Evolutionary conservation across 1,140 invertebrate species (phyloP).

Genomic region (Nasonia longicornis): DNA sequence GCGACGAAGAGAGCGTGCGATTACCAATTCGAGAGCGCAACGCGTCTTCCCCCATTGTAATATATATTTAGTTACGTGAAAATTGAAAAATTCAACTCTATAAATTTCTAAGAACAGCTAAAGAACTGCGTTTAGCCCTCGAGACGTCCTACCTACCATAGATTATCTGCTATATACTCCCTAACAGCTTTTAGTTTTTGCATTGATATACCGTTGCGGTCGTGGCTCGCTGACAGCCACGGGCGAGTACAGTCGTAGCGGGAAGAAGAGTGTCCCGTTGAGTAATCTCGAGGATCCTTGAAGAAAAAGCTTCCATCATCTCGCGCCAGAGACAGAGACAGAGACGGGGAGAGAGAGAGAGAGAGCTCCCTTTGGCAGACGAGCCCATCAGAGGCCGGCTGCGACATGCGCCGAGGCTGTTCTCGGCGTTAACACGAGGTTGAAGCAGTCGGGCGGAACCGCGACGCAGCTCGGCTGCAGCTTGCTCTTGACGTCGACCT

Average conservation of each 20-base stretch:
- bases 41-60: background rate
- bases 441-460: constrained; percentile 78
- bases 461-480: constrained; percentile 75
- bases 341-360: background rate
- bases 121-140: background rate
- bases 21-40: no score
- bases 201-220: background rate
- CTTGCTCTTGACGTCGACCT: constrained; percentile 68
- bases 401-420: background rate
- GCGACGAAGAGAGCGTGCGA: no score
- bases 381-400: background rate
- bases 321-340: background rate
- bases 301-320: background rate
- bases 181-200: background rate
- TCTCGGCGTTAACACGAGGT: constrained; percentile 65
- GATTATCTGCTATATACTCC: background rate
- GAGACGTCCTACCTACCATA: no score
- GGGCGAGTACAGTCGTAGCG: background rate
- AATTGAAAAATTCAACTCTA: background rate
- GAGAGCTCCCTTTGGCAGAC: no score
- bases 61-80: background rate
- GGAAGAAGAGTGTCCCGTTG: background rate
- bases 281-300: background rate
- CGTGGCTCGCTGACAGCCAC: background rate
- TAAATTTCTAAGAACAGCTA: constrained; percentile 20